Percentiles rank a stretch among this genome's conserved stretches.
phyloP scores from a whole-genome alignment of 2,113 vertebrate species.

The Cygnus atratus region DNA sequence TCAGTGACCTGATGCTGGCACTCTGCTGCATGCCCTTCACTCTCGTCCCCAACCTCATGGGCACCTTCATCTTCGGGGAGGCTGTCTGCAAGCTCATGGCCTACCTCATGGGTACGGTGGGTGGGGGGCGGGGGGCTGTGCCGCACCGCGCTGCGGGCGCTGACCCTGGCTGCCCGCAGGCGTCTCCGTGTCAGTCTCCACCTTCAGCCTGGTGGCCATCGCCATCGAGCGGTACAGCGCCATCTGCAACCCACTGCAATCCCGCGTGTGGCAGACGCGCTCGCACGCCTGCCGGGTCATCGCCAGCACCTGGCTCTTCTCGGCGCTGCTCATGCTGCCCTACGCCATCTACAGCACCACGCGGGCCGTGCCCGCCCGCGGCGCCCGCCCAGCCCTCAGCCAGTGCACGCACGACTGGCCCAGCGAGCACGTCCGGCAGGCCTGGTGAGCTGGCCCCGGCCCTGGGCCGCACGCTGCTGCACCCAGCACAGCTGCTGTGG shows the following conservation, averaged over 20 bases:
- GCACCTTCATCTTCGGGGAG: constrained; percentile 93
- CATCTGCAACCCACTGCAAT: constrained; percentile 94
- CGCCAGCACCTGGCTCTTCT: constrained; percentile 87
- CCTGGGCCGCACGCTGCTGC: accelerated
- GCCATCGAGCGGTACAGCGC: constrained; percentile 95
- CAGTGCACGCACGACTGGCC: constrained; percentile 88
- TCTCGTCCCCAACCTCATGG: constrained; percentile 91
- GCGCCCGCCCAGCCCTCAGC: constrained; percentile 1
- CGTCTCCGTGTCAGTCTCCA: constrained; percentile 94
- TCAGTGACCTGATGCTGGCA: constrained; percentile 94
- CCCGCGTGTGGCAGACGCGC: constrained; percentile 93
- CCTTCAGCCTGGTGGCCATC: constrained; percentile 94
- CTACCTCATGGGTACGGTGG: constrained; percentile 90
- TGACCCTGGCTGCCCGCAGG: constrained; percentile 72
- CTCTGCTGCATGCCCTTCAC: constrained; percentile 96
- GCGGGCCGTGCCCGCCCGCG: constrained; percentile 60
- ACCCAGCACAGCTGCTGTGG: accelerated
- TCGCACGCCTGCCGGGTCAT: constrained; percentile 94
- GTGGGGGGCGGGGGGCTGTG: background rate
- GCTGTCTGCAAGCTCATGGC: constrained; percentile 90
- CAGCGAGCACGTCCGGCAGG: constrained; percentile 77
- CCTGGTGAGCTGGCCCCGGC: constrained; percentile 80
- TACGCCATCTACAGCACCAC: constrained; percentile 88
- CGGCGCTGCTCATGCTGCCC: constrained; percentile 90
- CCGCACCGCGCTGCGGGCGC: background rate